Percentiles rank a stretch among this genome's conserved stretches.
Conservation (phyloP, 92 coral and sea anemone genomes). For the Hydrozoanthus gracilis region DNA sequence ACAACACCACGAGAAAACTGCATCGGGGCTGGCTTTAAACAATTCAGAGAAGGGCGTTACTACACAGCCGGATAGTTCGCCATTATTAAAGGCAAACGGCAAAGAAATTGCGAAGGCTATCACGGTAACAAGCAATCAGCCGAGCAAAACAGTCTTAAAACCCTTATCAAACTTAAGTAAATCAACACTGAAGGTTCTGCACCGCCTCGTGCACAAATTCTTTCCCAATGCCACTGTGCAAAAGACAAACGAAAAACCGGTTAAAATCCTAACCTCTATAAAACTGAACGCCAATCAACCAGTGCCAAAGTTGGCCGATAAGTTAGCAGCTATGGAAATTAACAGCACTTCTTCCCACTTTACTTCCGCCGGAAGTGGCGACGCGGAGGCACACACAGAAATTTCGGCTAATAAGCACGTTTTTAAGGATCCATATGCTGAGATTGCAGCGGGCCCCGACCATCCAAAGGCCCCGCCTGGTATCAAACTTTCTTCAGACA, state of each 20-base stretch:
- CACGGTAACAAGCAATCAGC: background rate
- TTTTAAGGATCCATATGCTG: conserved; percentile 81
- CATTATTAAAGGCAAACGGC: background rate
- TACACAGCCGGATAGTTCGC: background rate
- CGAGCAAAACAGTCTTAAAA: conserved; percentile 36
- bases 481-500: conserved; percentile 61
- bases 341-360: background rate
- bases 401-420: background rate
- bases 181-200: conserved; percentile 32
- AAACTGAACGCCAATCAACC: background rate
- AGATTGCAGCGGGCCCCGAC: conserved; percentile 95
- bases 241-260: conserved; percentile 17
- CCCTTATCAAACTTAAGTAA: conserved; percentile 34
- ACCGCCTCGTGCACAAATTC: conserved; percentile 38
- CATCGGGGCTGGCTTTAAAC: background rate
- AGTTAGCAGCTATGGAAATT: conserved; percentile 18
- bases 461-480: conserved; percentile 87
- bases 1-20: background rate
- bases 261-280: background rate
- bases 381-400: conserved; percentile 2
- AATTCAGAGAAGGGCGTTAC: background rate
- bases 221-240: conserved; percentile 34
- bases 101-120: background rate
- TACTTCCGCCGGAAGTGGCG: conserved; percentile 47
- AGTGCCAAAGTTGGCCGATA: conserved; percentile 23